Conservation (phyloP, 2,797 vertebrate species). For the Phataginus tricuspis region DNA sequence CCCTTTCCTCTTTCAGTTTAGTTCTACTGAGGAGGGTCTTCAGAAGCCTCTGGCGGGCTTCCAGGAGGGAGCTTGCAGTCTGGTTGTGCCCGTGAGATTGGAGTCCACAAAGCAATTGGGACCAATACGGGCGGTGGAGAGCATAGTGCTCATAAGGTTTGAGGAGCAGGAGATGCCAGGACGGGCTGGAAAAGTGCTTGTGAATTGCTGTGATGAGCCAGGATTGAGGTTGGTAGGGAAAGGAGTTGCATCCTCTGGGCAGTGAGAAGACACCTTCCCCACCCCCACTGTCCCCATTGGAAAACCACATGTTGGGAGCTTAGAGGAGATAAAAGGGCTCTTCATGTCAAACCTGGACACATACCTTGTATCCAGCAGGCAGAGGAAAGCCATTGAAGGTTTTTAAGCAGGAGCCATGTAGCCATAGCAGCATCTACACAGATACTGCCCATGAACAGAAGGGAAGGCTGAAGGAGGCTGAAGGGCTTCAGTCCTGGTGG, state of each 20-base stretch:
- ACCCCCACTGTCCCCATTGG: neutral
- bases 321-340: neutral
- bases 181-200: neutral
- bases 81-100: neutral
- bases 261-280: neutral
- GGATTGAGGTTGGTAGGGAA: neutral
- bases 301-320: neutral
- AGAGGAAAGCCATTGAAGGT: neutral
- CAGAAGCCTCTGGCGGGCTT: neutral
- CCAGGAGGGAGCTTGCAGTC: neutral
- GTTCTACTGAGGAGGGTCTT: neutral
- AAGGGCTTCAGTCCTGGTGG: neutral
- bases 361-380: neutral
- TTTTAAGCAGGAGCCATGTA: neutral
- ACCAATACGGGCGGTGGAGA: neutral
- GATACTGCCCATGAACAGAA: neutral
- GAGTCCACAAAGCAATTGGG: neutral
- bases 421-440: neutral
- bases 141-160: neutral
- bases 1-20: neutral
- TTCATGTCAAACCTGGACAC: rapidly evolving
- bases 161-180: neutral
- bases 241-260: neutral
- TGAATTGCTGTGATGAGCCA: neutral
- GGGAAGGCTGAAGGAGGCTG: neutral